These are phyloP conservation scores for Venturia canescens DNA, from an alignment of 1,140 invertebrate genomes.

Conservation along the genomic window DNA sequence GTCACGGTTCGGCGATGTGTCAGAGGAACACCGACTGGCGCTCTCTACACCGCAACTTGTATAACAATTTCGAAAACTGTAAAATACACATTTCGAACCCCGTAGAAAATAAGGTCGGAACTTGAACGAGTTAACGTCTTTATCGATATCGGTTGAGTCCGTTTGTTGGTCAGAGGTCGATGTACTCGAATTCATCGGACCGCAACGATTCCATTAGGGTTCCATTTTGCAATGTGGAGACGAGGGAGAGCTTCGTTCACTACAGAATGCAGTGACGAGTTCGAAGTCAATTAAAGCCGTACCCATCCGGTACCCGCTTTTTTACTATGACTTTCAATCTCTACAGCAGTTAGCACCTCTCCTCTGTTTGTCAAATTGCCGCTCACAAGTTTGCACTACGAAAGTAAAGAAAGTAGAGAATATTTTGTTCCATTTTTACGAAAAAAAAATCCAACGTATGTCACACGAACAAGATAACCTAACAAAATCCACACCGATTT, in stretches of 20 bases:
- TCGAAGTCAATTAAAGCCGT: conserved; percentile 63
- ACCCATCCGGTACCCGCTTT: conserved; percentile 72
- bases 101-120: not conserved
- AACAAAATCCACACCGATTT: too few relatives aligned
- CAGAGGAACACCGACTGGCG: not conserved
- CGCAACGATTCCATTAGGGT: conserved; percentile 60
- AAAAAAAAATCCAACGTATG: too few relatives aligned
- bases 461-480: too few relatives aligned
- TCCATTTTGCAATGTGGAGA: conserved; percentile 42
- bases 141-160: not conserved
- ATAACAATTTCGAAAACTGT: not conserved
- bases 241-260: conserved; percentile 38
- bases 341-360: too few relatives aligned
- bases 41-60: not conserved
- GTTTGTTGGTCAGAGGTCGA: conserved; percentile 32
- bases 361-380: too few relatives aligned
- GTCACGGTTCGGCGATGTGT: conserved; percentile 34
- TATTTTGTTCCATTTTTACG: too few relatives aligned
- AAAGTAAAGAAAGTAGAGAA: too few relatives aligned
- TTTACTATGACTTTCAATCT: not conserved
- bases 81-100: conserved; percentile 10
- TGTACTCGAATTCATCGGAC: conserved; percentile 55
- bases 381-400: too few relatives aligned
- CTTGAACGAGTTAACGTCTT: not conserved
- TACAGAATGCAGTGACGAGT: not conserved